phyloP scores from a whole-genome alignment of 1,140 invertebrate species.

The Oryctes rhinoceros region DNA sequence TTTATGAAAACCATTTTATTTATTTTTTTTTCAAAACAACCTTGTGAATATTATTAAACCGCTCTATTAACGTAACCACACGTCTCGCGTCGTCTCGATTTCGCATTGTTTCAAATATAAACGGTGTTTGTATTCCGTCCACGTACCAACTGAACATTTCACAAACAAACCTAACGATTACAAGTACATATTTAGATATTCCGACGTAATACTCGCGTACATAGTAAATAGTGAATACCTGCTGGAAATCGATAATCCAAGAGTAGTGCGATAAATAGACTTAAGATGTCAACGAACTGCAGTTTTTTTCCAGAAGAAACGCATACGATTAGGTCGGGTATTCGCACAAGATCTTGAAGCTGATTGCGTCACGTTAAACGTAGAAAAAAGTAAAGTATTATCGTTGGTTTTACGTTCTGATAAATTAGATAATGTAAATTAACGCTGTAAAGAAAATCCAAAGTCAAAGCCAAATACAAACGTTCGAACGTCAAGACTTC shows the following conservation, averaged over 20 bases:
- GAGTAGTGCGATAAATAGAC: neutral
- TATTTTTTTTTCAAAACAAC: too few relatives aligned
- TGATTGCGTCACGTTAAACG: neutral
- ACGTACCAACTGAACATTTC: neutral
- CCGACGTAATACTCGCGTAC: neutral
- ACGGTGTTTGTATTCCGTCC: neutral
- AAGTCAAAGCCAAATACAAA: too few relatives aligned
- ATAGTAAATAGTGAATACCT: neutral
- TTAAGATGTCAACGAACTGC: slow-evolving; percentile 6
- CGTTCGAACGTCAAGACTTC: too few relatives aligned
- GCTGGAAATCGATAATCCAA: neutral
- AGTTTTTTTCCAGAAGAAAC: neutral
- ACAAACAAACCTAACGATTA: neutral
- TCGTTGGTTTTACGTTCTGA: too few relatives aligned
- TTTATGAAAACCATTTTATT: too few relatives aligned
- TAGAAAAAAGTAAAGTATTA: neutral
- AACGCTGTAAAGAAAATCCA: too few relatives aligned
- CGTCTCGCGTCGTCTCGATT: neutral
- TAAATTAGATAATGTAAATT: too few relatives aligned
- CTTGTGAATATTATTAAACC: slow-evolving; percentile 30
- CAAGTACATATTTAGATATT: neutral
- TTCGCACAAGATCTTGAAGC: neutral
- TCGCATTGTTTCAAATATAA: neutral
- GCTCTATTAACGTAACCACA: neutral
- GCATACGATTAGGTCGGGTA: neutral